Conservation (phyloP, 2,113 vertebrate genomes). For the Planiliza haematocheilus region DNA sequence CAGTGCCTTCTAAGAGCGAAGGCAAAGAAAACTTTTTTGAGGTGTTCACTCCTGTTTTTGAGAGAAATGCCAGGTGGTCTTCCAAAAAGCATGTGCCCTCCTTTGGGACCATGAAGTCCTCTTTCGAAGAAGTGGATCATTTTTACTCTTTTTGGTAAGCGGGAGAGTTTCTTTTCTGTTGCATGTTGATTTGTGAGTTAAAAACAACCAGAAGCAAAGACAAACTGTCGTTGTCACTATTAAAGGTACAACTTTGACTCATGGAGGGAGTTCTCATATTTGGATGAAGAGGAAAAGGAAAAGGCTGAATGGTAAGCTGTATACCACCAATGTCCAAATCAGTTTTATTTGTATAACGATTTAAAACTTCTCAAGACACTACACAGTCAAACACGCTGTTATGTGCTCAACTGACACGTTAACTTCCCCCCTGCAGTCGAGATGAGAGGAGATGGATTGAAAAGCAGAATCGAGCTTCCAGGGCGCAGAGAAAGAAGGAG, state of each 20-base stretch:
- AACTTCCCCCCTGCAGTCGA: conserved; percentile 82
- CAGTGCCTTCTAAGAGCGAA: conserved; percentile 93
- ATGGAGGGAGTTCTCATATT: conserved; percentile 98
- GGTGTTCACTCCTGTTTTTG: conserved; percentile 91
- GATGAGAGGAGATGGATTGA: conserved; percentile 99
- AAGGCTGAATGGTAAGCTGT: conserved; percentile 95
- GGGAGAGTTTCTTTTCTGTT: not conserved
- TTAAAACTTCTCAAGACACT: no score
- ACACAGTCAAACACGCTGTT: no score
- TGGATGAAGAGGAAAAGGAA: conserved; percentile 99
- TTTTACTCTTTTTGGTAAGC: conserved; percentile 99
- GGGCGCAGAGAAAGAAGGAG: conserved; percentile 96
- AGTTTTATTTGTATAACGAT: no score
- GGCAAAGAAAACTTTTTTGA: conserved; percentile 96
- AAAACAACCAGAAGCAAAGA: not conserved
- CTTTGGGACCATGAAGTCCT: conserved; percentile 88
- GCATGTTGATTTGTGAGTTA: fast-evolving
- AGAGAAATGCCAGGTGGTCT: conserved; percentile 97
- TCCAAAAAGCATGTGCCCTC: conserved; percentile 92
- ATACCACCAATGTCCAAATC: no score
- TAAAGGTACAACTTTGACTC: conserved; percentile 99
- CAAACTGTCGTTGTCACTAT: not conserved
- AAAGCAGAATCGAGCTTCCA: conserved; percentile 96
- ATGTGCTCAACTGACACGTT: not conserved
- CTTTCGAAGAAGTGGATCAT: conserved; percentile 96